Evolutionary conservation across 1,140 invertebrate genomes (phyloP).

Genomic region (Calosoma granatense): DNA sequence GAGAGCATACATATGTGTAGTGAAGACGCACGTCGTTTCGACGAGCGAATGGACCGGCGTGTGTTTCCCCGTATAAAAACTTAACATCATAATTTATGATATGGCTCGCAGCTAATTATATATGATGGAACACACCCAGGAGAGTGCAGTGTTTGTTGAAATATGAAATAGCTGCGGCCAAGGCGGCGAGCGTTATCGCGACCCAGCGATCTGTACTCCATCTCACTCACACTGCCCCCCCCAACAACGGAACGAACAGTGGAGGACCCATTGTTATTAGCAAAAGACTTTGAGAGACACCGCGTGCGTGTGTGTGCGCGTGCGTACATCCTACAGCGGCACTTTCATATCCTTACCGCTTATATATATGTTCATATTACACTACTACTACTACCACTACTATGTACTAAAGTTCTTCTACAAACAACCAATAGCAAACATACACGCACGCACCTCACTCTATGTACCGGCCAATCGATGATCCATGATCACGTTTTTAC

Average conservation of each 20-base stretch:
- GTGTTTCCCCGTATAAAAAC: constrained; percentile 7
- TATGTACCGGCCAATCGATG: no score
- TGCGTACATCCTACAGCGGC: neutral
- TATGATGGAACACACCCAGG: constrained; percentile 7
- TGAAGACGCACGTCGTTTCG: neutral
- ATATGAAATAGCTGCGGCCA: constrained; percentile 3
- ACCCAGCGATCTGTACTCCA: neutral
- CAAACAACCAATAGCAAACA: neutral
- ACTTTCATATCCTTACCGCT: neutral
- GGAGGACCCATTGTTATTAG: neutral
- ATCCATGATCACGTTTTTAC: no score
- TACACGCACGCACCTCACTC: neutral
- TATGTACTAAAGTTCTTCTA: neutral
- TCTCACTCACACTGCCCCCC: neutral
- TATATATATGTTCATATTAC: neutral
- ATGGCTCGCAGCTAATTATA: constrained; percentile 11
- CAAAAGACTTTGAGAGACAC: neutral
- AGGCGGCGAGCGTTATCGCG: constrained; percentile 3
- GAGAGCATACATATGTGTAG: no score
- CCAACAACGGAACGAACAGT: neutral
- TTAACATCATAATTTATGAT: constrained; percentile 12
- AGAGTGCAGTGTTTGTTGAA: constrained; percentile 6
- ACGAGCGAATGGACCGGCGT: neutral
- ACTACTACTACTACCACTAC: no score
- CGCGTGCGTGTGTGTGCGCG: no score